These are phyloP conservation scores for Drosophila pachea DNA, from an alignment of 1,140 invertebrate genomes.

Conservation along the genomic window DNA sequence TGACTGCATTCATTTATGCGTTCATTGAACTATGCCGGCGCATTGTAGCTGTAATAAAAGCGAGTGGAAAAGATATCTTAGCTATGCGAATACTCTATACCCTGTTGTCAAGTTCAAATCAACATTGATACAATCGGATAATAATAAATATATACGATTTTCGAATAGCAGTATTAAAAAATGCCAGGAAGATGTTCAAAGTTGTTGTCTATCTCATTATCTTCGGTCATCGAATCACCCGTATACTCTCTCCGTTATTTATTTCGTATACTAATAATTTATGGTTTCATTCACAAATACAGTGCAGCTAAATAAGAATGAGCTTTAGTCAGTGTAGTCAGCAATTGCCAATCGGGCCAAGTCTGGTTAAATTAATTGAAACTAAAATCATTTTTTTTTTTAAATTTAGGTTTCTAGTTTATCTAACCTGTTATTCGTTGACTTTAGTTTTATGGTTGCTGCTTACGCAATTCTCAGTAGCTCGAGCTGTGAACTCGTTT, in stretches of 20 bases:
- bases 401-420: slow-evolving; percentile 69
- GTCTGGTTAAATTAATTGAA: slow-evolving; percentile 22
- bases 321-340: slow-evolving; percentile 41
- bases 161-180: too few relatives aligned
- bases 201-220: too few relatives aligned
- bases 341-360: slow-evolving; percentile 2
- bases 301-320: slow-evolving; percentile 37
- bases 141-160: too few relatives aligned
- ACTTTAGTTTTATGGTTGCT: slow-evolving; percentile 46
- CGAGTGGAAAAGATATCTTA: slow-evolving; percentile 32
- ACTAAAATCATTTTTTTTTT: slow-evolving; percentile 16
- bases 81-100: slow-evolving; percentile 46
- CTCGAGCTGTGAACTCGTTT: slow-evolving; percentile 29
- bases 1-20: slow-evolving; percentile 54
- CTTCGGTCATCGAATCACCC: neutral
- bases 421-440: slow-evolving; percentile 52
- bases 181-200: too few relatives aligned
- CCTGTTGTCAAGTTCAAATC: neutral
- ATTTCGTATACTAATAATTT: slow-evolving; percentile 13
- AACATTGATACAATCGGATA: neutral
- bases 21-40: slow-evolving; percentile 71
- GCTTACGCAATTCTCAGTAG: slow-evolving; percentile 31
- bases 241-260: neutral
- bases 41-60: slow-evolving; percentile 47
- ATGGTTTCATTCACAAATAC: slow-evolving; percentile 61